Evolutionary conservation across 2,113 vertebrate species (phyloP).

Genomic region (Semicossyphus pulcher): DNA sequence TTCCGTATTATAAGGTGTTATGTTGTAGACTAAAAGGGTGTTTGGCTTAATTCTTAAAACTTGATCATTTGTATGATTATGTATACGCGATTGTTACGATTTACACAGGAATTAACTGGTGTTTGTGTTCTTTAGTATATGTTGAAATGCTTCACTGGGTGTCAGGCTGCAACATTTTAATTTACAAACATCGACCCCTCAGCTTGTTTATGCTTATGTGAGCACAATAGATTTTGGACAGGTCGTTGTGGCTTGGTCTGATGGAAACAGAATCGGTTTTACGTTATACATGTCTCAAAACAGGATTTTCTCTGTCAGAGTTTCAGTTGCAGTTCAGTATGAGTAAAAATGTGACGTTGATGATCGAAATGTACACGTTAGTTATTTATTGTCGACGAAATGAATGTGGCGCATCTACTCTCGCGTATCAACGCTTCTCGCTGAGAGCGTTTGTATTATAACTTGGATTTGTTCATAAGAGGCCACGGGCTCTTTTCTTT

Average conservation of each 20-base stretch:
- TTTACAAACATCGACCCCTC: conserved; percentile 49
- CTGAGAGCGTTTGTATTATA: conserved; percentile 57
- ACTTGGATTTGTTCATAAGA: conserved; percentile 43
- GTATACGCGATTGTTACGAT: conserved; percentile 17
- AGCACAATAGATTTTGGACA: conserved; percentile 73
- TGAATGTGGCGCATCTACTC: conserved; percentile 70
- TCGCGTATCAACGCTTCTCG: conserved; percentile 49
- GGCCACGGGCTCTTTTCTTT: conserved; percentile 32
- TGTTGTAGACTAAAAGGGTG: conserved; percentile 21
- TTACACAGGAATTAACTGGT: neutral
- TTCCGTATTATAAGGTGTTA: conserved; percentile 37
- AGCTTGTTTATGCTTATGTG: conserved; percentile 71
- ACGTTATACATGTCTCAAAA: conserved; percentile 21
- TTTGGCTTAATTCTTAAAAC: conserved; percentile 42
- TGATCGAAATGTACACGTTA: conserved; percentile 52
- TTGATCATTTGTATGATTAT: conserved; percentile 20
- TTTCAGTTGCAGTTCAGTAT: conserved; percentile 13
- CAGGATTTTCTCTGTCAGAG: neutral
- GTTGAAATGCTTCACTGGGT: conserved; percentile 20
- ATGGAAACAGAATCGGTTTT: conserved; percentile 45
- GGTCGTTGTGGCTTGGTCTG: conserved; percentile 65
- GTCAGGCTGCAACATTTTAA: conserved; percentile 35
- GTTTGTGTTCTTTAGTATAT: conserved; percentile 6
- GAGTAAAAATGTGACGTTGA: conserved; percentile 54
- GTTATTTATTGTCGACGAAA: conserved; percentile 62